phyloP scores from a whole-genome alignment of 2,113 vertebrate species.

The Podarcis muralis region DNA sequence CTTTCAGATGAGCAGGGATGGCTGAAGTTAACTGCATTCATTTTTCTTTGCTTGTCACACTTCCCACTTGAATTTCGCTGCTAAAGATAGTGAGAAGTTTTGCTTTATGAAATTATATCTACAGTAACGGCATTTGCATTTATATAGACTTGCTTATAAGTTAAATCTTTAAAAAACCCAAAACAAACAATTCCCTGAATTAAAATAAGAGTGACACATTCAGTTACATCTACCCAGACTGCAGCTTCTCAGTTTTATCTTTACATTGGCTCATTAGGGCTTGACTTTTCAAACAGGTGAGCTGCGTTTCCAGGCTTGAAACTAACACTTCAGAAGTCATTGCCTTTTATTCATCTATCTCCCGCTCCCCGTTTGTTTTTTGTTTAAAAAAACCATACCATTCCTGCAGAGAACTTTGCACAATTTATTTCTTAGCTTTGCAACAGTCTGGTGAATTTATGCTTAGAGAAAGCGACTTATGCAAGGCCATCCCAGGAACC shows the following conservation, averaged over 20 bases:
- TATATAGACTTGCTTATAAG: constrained; percentile 75
- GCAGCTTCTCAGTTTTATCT: not conserved
- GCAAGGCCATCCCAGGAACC: not conserved
- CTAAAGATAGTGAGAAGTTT: constrained; percentile 79
- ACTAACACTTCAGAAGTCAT: not conserved
- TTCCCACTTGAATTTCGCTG: constrained; percentile 80
- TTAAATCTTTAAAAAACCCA: constrained; percentile 54
- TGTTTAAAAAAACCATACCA: too few species aligned
- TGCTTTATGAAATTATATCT: constrained; percentile 80
- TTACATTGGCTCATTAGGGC: not conserved
- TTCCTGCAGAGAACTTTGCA: not conserved
- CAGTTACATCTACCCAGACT: not conserved
- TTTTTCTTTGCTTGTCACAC: constrained; percentile 82
- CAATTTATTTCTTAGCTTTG: not conserved
- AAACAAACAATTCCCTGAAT: constrained; percentile 55
- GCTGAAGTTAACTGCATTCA: constrained; percentile 79
- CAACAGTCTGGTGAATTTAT: too few species aligned
- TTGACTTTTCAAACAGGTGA: not conserved
- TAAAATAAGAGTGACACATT: constrained; percentile 21
- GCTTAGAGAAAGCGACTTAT: not conserved
- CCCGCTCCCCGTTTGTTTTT: not conserved
- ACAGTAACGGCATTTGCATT: constrained; percentile 76
- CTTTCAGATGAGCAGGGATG: constrained; percentile 79
- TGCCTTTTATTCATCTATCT: rapidly evolving
- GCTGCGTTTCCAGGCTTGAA: not conserved